phyloP scores from a whole-genome alignment of 2,888 invertebrate species.

The Drosophila atripex region DNA sequence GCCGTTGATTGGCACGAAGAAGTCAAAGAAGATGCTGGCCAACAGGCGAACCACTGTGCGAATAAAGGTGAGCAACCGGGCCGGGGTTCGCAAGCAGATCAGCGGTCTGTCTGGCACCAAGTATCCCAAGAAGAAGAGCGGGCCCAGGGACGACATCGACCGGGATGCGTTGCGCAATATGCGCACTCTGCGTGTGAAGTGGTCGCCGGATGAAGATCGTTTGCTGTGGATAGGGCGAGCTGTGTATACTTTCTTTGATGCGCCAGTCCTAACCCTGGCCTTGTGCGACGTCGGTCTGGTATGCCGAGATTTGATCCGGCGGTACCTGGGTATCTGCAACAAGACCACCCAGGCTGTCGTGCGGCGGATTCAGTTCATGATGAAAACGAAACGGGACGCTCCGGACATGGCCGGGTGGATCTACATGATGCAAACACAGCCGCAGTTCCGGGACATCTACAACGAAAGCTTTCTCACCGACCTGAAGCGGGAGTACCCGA shows the following conservation, averaged over 20 bases:
- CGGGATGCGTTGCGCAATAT: constrained; percentile 87
- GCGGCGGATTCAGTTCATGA: constrained; percentile 87
- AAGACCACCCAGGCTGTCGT: constrained; percentile 89
- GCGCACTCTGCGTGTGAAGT: constrained; percentile 86
- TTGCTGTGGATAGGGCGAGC: constrained; percentile 88
- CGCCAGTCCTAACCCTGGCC: constrained; percentile 82
- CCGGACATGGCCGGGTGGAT: constrained; percentile 87
- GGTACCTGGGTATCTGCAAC: constrained; percentile 85
- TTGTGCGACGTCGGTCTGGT: constrained; percentile 82
- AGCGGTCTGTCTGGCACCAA: not conserved
- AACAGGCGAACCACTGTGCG: constrained; percentile 2
- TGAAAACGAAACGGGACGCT: constrained; percentile 86
- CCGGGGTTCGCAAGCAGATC: not conserved
- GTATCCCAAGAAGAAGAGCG: constrained; percentile 23
- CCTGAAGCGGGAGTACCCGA: constrained; percentile 77
- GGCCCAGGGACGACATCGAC: constrained; percentile 87
- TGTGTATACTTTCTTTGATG: constrained; percentile 85
- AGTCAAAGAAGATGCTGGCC: not conserved
- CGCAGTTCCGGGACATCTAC: constrained; percentile 84
- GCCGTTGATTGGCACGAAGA: constrained; percentile 6
- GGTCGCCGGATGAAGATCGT: constrained; percentile 89
- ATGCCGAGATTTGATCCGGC: constrained; percentile 86
- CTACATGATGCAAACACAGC: constrained; percentile 86
- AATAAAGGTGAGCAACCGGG: constrained; percentile 17
- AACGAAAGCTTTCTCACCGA: constrained; percentile 82